Evolutionary conservation across 1,140 invertebrate genomes (phyloP), one percentile per base, ranked within the genome.

Genomic region (Leptinotarsa undecemlineata): DNA sequence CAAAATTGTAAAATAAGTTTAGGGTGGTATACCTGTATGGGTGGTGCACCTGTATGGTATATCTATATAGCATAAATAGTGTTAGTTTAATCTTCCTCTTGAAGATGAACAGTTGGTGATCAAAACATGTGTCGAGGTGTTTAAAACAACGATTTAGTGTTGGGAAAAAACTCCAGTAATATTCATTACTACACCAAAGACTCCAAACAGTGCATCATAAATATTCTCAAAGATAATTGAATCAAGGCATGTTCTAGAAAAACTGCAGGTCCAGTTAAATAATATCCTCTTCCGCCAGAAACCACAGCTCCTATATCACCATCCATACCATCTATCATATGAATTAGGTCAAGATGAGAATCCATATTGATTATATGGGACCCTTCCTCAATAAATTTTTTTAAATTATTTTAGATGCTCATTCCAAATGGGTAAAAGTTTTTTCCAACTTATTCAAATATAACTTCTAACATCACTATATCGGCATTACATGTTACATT

Each of bases 251-350:
- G 95, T 85, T 99, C 96, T 26, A 99, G 86, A 83, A 98, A 99
- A 1, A 99, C 96, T 17, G 91, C 92, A 0, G 94, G 88, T 0
- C 94, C 94, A 68, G 93, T 97, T 3, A 99, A 86, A 84, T 97
- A 99, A 86, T 99, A 99, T 4, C 98, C 97, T 80, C 98, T 89
- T 2, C 95, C 96, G 17, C 98, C 98, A 23, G 97, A 93, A 5
- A 98, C 95, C 0, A 91, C 91, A 14, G 96, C 88, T 13, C 98
- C 98, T 81, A 96, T 88, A 81, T 99, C 96, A 14, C 90, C 92
- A 86, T 99, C 98, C 87, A 98, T 94, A 73, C 98, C 98, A 89
- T 98, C 98, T 80, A 99, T 98, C 98, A 99, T 99, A 74, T 92
- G 90, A 82, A 97, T 97, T 6, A 98, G 87, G 87, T 98, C 96